Evolutionary conservation across 2,797 vertebrate species (phyloP), one percentile per base, ranked within the genome.

Genomic region (Thaleichthys pacificus): DNA sequence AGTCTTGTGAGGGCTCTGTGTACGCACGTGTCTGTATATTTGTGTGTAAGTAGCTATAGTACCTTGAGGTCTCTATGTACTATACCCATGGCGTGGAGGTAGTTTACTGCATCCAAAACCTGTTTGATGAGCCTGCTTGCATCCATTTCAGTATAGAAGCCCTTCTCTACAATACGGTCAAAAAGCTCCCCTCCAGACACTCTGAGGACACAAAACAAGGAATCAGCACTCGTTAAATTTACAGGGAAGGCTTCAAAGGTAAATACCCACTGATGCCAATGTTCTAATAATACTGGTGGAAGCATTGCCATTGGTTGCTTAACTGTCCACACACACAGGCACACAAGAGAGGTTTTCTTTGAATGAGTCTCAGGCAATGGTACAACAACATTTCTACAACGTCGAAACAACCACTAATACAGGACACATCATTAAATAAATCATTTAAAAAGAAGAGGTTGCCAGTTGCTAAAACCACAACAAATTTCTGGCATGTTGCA

Each of bases 61-160:
- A 98, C 97, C 95, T 98, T 98, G 68, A 98, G 94, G 87, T 98
- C 97, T 86, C 97, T 90, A 90, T 98, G 97, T 68, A 98, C 97
- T 0, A 98, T 98, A 77, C 95, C 95, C 95, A 97, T 96, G 51
- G 94, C 91, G 88, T 98, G 97, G 70, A 98, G 94, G 82, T 98
- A 98, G 90, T 96, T 97, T 69, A 98, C 97, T 0, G 96, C 97
- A 49, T 98, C 95, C 86, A 98, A 82, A 73, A 98, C 96, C 82
- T 98, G 97, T 11, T 95, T 94, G 82, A 98, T 98, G 70, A 98
- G 93, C 0, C 95, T 95, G 82, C 97, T 98, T 80, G 97, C 97
- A 0, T 98, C 97, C 89, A 97, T 97, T 88, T 98, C 97, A 0
- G 97, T 98, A 88, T 98, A 98, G 91, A 98, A 98, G 0, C 97